Evolutionary conservation across 1,140 invertebrate species (phyloP).

Genomic region (Eriosoma lanigerum): DNA sequence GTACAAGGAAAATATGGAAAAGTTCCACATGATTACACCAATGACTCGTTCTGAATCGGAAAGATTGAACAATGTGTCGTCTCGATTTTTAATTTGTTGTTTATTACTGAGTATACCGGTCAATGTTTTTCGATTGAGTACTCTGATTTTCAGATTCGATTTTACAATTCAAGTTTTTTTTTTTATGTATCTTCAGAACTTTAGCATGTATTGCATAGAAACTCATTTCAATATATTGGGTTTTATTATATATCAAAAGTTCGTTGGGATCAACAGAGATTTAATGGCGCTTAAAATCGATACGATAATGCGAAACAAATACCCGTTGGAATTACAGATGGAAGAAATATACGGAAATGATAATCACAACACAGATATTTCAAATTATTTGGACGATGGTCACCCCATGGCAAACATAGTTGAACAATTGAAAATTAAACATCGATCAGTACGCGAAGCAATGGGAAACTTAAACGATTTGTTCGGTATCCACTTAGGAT

Average conservation of each 20-base stretch:
- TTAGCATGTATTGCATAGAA: neutral
- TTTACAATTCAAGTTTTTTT: neutral
- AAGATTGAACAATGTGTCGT: neutral
- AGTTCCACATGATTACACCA: neutral
- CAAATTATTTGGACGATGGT: neutral
- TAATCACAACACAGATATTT: neutral
- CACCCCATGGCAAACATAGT: neutral
- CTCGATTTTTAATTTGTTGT: neutral
- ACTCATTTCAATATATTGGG: neutral
- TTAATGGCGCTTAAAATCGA: neutral
- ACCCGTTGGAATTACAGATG: neutral
- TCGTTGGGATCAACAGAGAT: neutral
- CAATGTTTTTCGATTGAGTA: neutral
- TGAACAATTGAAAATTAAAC: neutral
- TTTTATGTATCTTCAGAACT: conserved; percentile 6
- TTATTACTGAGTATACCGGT: neutral
- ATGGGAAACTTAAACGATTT: neutral
- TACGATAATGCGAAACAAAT: neutral
- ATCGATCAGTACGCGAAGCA: neutral
- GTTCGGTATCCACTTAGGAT: neutral
- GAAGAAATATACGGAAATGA: neutral
- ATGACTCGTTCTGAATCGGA: neutral
- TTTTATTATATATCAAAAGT: neutral
- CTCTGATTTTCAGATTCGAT: neutral
- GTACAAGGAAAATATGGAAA: conserved; percentile 2